phyloP scores from a whole-genome alignment of 2,113 vertebrate species.

The Caracal caracal region DNA sequence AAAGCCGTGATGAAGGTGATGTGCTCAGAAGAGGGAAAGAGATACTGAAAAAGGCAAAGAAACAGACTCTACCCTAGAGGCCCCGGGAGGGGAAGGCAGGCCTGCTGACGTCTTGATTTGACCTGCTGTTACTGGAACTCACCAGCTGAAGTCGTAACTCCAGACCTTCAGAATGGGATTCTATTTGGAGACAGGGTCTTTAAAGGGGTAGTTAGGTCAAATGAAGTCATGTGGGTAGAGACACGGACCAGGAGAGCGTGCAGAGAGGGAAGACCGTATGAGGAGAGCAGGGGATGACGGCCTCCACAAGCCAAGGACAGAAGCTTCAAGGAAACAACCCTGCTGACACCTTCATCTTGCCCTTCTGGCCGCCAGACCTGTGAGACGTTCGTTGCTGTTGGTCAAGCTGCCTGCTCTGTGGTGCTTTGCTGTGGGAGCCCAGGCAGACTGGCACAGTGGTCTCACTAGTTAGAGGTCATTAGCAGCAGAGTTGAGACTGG shows the following conservation, averaged over 20 bases:
- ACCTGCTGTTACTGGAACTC: neutral
- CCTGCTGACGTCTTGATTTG: neutral
- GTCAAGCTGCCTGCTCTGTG: neutral
- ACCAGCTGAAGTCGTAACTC: neutral
- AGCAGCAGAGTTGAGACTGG: neutral
- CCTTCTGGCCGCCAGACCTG: neutral
- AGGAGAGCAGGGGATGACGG: neutral
- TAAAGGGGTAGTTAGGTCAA: neutral
- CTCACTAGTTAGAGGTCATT: accelerated
- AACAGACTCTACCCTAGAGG: neutral
- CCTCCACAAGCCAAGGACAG: neutral
- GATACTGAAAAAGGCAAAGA: neutral
- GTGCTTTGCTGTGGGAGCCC: neutral
- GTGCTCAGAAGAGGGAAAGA: neutral
- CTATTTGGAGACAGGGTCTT: neutral
- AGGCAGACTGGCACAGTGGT: no score
- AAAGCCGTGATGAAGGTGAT: neutral
- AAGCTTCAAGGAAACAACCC: neutral
- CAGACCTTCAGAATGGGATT: neutral
- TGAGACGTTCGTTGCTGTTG: accelerated
- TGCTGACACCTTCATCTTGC: neutral
- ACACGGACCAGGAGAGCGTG: neutral
- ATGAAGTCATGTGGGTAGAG: neutral
- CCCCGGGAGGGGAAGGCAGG: no score
- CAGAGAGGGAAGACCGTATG: accelerated